Evolutionary conservation across 2,888 invertebrate genomes (phyloP).

Genomic region (Timema podura): DNA sequence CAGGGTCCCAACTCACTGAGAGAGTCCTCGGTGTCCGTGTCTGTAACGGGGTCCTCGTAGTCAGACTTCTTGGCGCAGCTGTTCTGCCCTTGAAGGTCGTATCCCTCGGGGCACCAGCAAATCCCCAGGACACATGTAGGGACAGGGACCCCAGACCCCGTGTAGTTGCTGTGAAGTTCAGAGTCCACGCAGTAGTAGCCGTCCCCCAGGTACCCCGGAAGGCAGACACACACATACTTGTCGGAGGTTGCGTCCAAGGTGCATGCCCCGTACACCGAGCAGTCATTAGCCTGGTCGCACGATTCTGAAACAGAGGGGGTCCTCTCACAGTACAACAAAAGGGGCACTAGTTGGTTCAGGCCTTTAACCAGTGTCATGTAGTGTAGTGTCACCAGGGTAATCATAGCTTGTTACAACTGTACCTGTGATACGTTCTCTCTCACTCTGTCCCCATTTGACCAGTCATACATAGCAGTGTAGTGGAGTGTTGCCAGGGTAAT

Average conservation of each 20-base stretch:
- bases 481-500: no score
- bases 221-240: constrained; percentile 57
- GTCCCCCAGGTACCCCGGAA: constrained; percentile 72
- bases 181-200: constrained; percentile 48
- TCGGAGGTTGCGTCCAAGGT: constrained; percentile 41
- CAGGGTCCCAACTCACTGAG: not conserved
- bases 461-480: no score
- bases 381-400: no score
- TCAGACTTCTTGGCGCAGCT: constrained; percentile 9
- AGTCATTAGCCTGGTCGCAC: constrained; percentile 55
- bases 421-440: no score
- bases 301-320: constrained; percentile 38
- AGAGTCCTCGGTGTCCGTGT: not conserved
- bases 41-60: not conserved
- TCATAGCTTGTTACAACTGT: no score
- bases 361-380: no score
- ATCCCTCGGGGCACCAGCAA: constrained; percentile 60
- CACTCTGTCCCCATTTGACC: no score
- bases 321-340: no score
- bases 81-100: constrained; percentile 44
- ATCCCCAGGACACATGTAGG: constrained; percentile 47
- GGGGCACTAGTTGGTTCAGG: no score
- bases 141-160: constrained; percentile 43
- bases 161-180: constrained; percentile 28
- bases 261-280: constrained; percentile 54